phyloP scores from a whole-genome alignment of 2,113 vertebrate genomes.

The Columba janthina region DNA sequence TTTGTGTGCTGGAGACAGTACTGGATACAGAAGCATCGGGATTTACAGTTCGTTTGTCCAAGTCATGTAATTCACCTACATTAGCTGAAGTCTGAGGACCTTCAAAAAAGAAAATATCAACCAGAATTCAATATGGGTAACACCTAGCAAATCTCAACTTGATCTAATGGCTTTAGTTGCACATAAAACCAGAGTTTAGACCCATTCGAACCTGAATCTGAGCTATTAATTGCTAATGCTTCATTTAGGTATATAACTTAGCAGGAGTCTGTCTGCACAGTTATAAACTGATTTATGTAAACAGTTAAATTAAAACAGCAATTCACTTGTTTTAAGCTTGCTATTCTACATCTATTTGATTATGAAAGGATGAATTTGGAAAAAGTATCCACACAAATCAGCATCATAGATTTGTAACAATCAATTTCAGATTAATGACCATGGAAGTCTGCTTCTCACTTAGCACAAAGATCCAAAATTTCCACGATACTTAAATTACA shows the following conservation, averaged over 20 bases:
- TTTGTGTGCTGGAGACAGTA: slow-evolving; percentile 74
- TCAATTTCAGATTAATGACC: not conserved
- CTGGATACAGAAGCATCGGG: slow-evolving; percentile 74
- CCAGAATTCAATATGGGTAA: not conserved
- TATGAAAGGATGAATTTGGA: not conserved
- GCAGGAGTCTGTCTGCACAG: not conserved
- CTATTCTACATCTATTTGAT: not conserved
- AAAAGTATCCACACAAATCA: not conserved
- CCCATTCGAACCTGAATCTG: too few species aligned
- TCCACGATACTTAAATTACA: not conserved
- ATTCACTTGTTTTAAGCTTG: not conserved
- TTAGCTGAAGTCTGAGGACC: slow-evolving; percentile 76
- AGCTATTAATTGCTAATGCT: not conserved
- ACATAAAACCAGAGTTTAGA: not conserved
- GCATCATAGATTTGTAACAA: not conserved
- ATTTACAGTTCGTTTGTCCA: slow-evolving; percentile 76
- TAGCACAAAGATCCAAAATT: not conserved
- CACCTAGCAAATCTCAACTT: not conserved
- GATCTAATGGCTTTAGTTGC: not conserved
- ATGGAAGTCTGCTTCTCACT: not conserved
- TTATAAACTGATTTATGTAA: not conserved
- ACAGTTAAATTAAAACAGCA: not conserved
- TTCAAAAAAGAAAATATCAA: slow-evolving; percentile 52
- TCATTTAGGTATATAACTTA: not conserved
- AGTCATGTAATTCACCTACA: slow-evolving; percentile 76